Conservation (phyloP, 2,113 vertebrate species). For the Alosa alosa region DNA sequence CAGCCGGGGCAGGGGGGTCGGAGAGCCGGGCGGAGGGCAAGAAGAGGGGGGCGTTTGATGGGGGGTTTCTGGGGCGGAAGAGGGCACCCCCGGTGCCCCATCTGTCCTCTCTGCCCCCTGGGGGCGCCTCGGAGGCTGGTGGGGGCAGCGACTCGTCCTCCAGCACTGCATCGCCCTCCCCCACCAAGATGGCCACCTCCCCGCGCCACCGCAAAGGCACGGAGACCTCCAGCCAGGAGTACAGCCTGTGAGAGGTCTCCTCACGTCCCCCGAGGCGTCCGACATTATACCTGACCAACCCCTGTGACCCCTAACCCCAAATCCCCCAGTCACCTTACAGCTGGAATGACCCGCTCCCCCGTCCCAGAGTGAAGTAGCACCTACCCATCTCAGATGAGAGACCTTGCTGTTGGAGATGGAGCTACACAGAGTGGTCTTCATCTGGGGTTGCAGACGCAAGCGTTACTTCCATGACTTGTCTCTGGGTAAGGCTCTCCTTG, state of each 20-base stretch:
- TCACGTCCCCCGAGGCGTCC: neutral
- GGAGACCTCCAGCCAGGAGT: slow-evolving; percentile 80
- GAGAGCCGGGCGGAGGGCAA: slow-evolving; percentile 60
- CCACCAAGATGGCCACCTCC: slow-evolving; percentile 85
- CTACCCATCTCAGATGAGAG: neutral
- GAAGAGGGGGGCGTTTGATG: slow-evolving; percentile 84
- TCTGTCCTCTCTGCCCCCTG: slow-evolving; percentile 72
- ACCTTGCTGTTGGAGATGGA: no score
- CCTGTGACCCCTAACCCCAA: neutral
- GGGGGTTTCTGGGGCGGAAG: slow-evolving; percentile 83
- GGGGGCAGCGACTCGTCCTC: slow-evolving; percentile 82
- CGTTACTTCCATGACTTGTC: no score
- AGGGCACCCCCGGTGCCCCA: slow-evolving; percentile 76
- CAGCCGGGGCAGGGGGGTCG: neutral
- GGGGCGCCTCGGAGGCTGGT: slow-evolving; percentile 73
- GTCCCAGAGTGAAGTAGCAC: neutral
- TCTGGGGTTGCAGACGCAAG: no score
- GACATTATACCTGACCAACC: neutral
- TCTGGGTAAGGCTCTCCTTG: no score
- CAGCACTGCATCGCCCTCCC: slow-evolving; percentile 83
- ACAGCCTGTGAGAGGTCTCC: slow-evolving; percentile 69
- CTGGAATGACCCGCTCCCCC: no score
- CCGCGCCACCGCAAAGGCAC: slow-evolving; percentile 82
- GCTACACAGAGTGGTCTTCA: no score
- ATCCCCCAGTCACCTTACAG: no score